phyloP scores from a whole-genome alignment of 2,888 invertebrate species.

The Anaspis maculata region DNA sequence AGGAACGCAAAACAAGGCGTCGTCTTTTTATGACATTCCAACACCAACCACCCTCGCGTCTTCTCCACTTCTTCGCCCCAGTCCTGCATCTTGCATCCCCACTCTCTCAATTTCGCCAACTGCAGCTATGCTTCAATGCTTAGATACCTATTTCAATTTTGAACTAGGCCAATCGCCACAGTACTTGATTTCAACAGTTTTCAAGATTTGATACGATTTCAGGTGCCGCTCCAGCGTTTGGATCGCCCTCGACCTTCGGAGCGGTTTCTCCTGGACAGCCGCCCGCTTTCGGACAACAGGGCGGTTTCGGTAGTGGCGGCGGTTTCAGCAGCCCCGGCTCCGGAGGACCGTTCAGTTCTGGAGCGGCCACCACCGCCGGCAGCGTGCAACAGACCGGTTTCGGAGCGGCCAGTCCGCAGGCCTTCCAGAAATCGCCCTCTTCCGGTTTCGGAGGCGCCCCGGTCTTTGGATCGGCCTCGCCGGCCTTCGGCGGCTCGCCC shows the following conservation, averaged over 20 bases:
- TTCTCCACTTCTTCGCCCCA: no score
- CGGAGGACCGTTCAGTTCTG: constrained; percentile 38
- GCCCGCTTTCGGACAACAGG: constrained; percentile 19
- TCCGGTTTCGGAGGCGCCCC: constrained; percentile 31
- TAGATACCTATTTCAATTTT: no score
- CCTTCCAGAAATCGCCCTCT: constrained; percentile 27
- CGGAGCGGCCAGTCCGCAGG: constrained; percentile 24
- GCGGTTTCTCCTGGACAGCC: constrained; percentile 9
- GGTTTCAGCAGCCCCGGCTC: constrained; percentile 26
- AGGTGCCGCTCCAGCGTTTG: background rate
- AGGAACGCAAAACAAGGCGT: no score
- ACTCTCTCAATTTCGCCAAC: no score
- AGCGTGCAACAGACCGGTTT: constrained; percentile 40
- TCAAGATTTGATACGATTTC: constrained; percentile 3
- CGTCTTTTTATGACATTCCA: no score
- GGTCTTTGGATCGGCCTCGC: constrained; percentile 33
- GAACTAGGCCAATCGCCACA: no score
- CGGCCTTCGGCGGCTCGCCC: constrained; percentile 42
- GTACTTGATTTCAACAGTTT: no score
- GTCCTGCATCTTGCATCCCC: no score
- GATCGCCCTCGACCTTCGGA: background rate
- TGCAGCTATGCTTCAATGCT: no score
- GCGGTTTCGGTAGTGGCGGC: constrained; percentile 27
- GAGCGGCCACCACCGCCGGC: no score
- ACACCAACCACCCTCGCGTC: no score